Conservation (phyloP, 2,113 vertebrate species). For the Mesembrinibis cayennensis region DNA sequence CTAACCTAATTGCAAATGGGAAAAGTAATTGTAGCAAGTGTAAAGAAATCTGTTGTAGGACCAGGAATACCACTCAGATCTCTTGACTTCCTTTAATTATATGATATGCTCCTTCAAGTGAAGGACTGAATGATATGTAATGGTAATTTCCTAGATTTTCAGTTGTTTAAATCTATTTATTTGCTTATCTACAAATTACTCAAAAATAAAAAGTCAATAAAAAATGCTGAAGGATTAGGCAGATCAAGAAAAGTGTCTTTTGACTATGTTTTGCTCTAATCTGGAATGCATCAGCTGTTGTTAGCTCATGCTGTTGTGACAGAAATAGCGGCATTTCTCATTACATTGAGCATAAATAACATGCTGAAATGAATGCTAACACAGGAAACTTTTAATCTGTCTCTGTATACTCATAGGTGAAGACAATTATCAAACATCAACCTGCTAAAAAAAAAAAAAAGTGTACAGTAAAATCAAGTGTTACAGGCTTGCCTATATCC, state of each 20-base stretch:
- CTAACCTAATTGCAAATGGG: not conserved
- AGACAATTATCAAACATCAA: not conserved
- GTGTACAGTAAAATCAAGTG: not conserved
- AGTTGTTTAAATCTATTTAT: not conserved
- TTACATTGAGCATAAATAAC: not conserved
- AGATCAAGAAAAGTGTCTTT: not conserved
- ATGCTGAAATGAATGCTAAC: not conserved
- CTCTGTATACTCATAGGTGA: not conserved
- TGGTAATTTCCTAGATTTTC: not conserved
- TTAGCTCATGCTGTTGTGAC: not conserved
- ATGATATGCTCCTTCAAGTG: not conserved
- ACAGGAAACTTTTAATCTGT: not conserved
- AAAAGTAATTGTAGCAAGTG: not conserved
- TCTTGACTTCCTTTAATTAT: not conserved
- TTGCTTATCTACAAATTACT: not conserved
- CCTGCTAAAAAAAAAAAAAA: not conserved
- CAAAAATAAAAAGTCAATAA: not conserved
- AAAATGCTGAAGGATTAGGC: not conserved
- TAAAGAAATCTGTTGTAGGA: not conserved
- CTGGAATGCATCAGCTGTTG: not conserved
- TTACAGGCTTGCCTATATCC: not conserved
- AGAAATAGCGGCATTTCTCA: not conserved
- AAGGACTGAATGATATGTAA: not conserved
- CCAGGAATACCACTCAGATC: not conserved
- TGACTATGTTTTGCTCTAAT: not conserved